phyloP scores from a whole-genome alignment of 2,888 invertebrate genomes.

The Phalera bucephala region DNA sequence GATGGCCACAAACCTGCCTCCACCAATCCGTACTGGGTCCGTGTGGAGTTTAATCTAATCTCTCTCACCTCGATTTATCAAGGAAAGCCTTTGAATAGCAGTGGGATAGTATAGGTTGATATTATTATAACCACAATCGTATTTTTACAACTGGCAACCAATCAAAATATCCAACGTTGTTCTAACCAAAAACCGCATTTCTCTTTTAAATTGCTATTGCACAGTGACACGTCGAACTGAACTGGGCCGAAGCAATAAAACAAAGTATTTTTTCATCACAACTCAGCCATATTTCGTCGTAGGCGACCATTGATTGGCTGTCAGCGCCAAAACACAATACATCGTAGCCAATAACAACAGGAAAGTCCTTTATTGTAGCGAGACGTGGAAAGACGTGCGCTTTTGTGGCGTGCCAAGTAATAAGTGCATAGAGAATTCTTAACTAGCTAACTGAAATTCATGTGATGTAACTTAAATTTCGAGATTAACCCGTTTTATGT shows the following conservation, averaged over 20 bases:
- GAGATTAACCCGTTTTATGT: too few relatives aligned
- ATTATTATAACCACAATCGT: too few relatives aligned
- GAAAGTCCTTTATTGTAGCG: constrained; percentile 41
- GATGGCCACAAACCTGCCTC: too few relatives aligned
- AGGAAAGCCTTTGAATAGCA: too few relatives aligned
- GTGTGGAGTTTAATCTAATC: too few relatives aligned
- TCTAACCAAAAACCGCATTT: background rate
- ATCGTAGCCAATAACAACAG: constrained; percentile 40
- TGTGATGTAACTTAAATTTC: too few relatives aligned
- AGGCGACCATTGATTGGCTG: constrained; percentile 50
- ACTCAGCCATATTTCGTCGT: constrained; percentile 36
- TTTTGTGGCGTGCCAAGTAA: constrained; percentile 18
- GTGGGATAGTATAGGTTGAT: too few relatives aligned
- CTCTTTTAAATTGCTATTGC: background rate
- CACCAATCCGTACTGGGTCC: too few relatives aligned
- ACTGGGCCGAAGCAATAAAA: constrained; percentile 24
- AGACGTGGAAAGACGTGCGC: constrained; percentile 38
- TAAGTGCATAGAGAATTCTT: background rate
- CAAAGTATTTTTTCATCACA: constrained; percentile 36
- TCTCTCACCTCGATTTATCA: too few relatives aligned
- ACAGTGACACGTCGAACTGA: constrained; percentile 5
- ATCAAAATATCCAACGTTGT: too few relatives aligned
- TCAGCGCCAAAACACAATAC: constrained; percentile 44
- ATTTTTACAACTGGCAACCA: too few relatives aligned
- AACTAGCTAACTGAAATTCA: too few relatives aligned